Conservation (phyloP, 2,888 invertebrate species). For the Tuta absoluta region DNA sequence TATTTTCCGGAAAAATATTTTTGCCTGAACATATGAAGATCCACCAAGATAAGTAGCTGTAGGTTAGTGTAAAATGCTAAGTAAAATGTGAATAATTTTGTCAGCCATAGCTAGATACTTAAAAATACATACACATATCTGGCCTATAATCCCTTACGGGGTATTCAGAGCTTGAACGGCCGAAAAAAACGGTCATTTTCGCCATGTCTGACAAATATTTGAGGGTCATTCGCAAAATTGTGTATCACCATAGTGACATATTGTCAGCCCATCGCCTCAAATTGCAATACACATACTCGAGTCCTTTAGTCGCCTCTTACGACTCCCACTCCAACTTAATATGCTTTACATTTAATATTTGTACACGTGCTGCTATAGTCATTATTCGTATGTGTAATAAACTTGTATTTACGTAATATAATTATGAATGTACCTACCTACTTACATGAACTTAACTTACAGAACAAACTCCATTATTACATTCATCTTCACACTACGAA, state of each 20-base stretch:
- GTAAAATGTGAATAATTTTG: not conserved
- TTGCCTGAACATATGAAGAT: not conserved
- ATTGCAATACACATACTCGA: no score
- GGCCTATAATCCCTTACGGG: no score
- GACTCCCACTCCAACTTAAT: no score
- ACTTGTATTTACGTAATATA: not conserved
- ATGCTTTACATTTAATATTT: no score
- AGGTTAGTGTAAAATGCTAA: not conserved
- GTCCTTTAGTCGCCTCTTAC: no score
- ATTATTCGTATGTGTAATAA: not conserved
- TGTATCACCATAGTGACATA: no score
- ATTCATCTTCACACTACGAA: conserved; percentile 18
- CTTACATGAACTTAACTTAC: not conserved
- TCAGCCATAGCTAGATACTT: not conserved
- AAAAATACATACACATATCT: no score
- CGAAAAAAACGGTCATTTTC: no score
- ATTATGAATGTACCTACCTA: not conserved
- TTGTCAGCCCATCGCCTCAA: no score
- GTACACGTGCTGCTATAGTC: not conserved
- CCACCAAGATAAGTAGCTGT: not conserved
- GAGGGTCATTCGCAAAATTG: no score
- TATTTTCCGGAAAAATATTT: not conserved
- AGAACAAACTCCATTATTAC: conserved; percentile 9
- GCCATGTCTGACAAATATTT: no score
- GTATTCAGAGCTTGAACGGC: no score